Percentiles rank a stretch among this genome's conserved stretches.
These are phyloP conservation scores for Nipponia nippon DNA, from an alignment of 2,113 vertebrate genomes.

Conservation along the genomic window DNA sequence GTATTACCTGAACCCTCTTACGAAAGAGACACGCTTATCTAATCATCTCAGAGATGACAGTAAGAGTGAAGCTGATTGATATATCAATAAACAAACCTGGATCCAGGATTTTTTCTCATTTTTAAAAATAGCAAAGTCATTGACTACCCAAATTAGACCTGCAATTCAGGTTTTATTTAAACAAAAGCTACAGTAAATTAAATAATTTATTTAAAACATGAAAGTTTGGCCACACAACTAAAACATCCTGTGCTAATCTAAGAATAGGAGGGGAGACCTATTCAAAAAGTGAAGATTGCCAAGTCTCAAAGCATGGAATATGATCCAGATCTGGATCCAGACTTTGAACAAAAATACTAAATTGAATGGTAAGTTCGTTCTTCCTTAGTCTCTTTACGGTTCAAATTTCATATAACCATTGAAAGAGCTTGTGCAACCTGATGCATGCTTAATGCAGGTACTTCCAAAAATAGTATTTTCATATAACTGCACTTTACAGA, in stretches of 20 bases:
- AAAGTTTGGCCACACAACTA: background rate
- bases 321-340: background rate
- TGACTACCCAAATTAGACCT: background rate
- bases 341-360: background rate
- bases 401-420: background rate
- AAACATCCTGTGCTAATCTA: background rate
- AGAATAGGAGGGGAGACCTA: background rate
- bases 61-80: background rate
- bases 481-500: slow-evolving; percentile 34
- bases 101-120: background rate
- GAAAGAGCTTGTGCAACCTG: background rate
- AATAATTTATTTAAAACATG: background rate
- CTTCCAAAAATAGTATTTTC: slow-evolving; percentile 36
- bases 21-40: background rate
- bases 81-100: background rate
- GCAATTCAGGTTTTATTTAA: background rate
- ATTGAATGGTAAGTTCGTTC: background rate
- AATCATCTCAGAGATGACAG: background rate
- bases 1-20: background rate
- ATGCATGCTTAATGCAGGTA: background rate
- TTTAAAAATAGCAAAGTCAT: background rate
- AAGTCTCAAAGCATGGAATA: background rate
- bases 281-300: background rate
- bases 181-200: background rate
- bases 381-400: background rate